A percentile compares a stretch with the other conserved stretches of the same genome.
These are phyloP conservation scores for Taxidea taxus DNA, from an alignment of 2,113 vertebrate genomes.

Conservation along the genomic window DNA sequence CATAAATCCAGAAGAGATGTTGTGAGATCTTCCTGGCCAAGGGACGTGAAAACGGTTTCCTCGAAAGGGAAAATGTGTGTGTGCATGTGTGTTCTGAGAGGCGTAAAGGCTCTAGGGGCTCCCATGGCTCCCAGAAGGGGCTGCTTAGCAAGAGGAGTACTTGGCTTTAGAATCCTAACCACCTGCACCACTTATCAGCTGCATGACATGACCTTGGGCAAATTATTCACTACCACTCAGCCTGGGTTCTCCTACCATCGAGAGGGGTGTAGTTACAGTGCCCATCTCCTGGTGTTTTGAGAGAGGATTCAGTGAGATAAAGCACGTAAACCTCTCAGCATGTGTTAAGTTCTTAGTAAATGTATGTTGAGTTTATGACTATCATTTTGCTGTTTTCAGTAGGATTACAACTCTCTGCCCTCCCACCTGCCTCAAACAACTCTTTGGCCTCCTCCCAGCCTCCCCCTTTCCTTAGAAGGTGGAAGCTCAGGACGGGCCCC, in stretches of 20 bases:
- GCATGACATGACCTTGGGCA: not conserved
- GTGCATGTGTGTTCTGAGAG: not conserved
- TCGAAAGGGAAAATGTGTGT: not conserved
- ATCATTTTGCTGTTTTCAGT: not conserved
- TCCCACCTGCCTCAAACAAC: not conserved
- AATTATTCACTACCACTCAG: not conserved
- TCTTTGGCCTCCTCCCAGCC: not conserved
- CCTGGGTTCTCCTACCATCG: not conserved
- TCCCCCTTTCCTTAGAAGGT: not conserved
- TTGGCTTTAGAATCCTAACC: not conserved
- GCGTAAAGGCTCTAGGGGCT: not conserved
- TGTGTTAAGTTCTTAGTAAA: not conserved
- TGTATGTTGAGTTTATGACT: not conserved
- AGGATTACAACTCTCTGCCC: not conserved
- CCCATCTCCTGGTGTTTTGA: not conserved
- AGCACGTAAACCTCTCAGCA: not conserved
- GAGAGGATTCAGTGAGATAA: not conserved
- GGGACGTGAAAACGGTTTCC: not conserved
- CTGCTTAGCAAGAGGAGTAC: not conserved
- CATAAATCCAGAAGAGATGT: not conserved
- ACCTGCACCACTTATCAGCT: not conserved
- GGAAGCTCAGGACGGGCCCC: not conserved
- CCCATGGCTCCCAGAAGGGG: not conserved
- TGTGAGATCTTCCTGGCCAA: not conserved
- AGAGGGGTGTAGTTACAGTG: not conserved